Evolutionary conservation across 2,888 invertebrate genomes (phyloP).

Genomic region (Agonopterix heracliana): DNA sequence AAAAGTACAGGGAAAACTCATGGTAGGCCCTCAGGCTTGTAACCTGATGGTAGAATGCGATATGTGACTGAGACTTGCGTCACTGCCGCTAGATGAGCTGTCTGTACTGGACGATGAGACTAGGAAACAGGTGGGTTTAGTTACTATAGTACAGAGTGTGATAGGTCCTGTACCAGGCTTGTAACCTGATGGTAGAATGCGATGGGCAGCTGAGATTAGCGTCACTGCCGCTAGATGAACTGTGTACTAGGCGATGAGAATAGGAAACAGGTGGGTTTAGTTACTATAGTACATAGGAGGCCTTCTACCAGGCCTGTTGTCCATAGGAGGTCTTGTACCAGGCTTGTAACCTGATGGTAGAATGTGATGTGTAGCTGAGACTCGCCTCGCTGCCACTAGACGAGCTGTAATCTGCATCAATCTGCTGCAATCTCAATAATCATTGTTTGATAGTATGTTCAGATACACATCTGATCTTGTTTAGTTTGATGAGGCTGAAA

Average conservation of each 20-base stretch:
- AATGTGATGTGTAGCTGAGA: conserved; percentile 86
- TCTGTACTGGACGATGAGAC: conserved; percentile 84
- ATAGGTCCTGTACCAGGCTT: conserved; percentile 86
- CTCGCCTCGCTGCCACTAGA: conserved; percentile 85
- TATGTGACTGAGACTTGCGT: too few relatives aligned
- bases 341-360: conserved; percentile 81
- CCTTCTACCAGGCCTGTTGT: too few relatives aligned
- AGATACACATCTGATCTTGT: too few relatives aligned
- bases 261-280: conserved; percentile 68
- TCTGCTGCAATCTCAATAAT: too few relatives aligned
- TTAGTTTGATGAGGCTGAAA: too few relatives aligned
- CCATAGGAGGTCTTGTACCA: too few relatives aligned
- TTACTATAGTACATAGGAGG: too few relatives aligned
- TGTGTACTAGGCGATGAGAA: conserved; percentile 86
- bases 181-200: conserved; percentile 82
- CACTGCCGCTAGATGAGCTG: conserved; percentile 88
- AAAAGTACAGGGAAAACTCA: too few relatives aligned
- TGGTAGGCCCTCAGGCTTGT: too few relatives aligned
- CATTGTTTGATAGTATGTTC: too few relatives aligned
- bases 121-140: conserved; percentile 68
- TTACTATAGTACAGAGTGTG: not conserved
- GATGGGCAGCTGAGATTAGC: conserved; percentile 88
- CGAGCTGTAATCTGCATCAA: too few relatives aligned
- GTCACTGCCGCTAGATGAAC: conserved; percentile 84
- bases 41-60: conserved; percentile 84